Evolutionary conservation across 2,797 vertebrate species (phyloP).

Genomic region (Intellagama lesueurii): DNA sequence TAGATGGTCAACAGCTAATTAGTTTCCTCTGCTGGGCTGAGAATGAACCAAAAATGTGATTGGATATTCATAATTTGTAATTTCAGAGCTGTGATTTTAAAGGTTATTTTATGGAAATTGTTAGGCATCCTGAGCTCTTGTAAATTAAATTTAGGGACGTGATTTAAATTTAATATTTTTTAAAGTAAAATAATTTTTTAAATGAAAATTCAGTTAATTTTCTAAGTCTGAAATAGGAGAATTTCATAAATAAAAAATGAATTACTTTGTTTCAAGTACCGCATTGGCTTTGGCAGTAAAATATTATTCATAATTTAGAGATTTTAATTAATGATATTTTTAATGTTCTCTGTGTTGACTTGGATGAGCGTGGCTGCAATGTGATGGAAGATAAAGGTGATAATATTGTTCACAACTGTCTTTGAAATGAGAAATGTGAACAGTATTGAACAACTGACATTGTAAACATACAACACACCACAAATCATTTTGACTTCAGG

Average conservation of each 20-base stretch:
- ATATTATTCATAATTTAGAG: background rate
- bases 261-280: background rate
- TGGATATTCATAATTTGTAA: background rate
- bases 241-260: no score
- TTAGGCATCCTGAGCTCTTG: background rate
- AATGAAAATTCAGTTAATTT: background rate
- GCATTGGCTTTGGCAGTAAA: background rate
- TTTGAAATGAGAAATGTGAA: background rate
- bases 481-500: background rate
- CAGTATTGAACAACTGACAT: background rate
- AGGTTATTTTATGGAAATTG: background rate
- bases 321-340: background rate
- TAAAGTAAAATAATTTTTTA: no score
- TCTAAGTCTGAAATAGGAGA: background rate
- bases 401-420: background rate
- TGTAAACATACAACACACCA: background rate
- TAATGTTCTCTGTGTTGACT: background rate
- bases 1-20: background rate
- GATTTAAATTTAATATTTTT: no score
- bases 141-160: no score
- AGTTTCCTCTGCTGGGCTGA: background rate
- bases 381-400: background rate
- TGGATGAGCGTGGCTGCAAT: background rate
- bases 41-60: background rate
- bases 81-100: background rate